These are phyloP conservation scores for Aeoliscus strigatus DNA, from an alignment of 2,797 vertebrate genomes.

Conservation along the genomic window DNA sequence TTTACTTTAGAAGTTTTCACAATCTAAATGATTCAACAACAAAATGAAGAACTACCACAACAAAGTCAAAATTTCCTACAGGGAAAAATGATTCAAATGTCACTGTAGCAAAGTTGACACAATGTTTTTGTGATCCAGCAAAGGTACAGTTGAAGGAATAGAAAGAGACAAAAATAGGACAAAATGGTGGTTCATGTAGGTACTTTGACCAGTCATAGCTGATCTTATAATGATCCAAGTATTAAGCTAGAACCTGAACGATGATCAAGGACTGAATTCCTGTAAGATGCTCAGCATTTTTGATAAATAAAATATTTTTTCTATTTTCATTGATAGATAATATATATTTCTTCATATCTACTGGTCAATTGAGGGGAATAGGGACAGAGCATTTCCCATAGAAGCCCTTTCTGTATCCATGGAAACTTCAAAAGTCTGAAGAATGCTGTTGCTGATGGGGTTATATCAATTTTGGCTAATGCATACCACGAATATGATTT, in stretches of 20 bases:
- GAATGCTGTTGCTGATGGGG: constrained; percentile 51
- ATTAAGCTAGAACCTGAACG: constrained; percentile 51
- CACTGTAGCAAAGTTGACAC: constrained; percentile 71
- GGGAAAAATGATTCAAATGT: constrained; percentile 70
- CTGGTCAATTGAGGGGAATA: constrained; percentile 61
- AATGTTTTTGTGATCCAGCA: constrained; percentile 62
- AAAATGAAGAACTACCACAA: constrained; percentile 85
- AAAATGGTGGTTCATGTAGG: constrained; percentile 59
- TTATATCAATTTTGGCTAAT: constrained; percentile 68
- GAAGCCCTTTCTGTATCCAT: constrained; percentile 68
- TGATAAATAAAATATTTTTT: constrained; percentile 66
- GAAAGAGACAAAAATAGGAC: constrained; percentile 68
- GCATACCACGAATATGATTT: constrained; percentile 73
- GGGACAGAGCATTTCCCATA: constrained; percentile 55
- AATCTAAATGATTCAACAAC: constrained; percentile 85
- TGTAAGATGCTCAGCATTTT: constrained; percentile 58
- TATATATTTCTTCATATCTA: constrained; percentile 64
- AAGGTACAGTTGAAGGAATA: constrained; percentile 68
- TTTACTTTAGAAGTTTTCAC: constrained; percentile 74
- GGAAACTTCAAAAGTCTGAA: constrained; percentile 60
- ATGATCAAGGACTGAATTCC: constrained; percentile 54
- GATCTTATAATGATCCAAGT: constrained; percentile 42
- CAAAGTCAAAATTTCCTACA: constrained; percentile 76
- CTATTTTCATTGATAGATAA: constrained; percentile 65
- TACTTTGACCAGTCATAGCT: constrained; percentile 44